These are phyloP conservation scores for Mamestra configurata DNA, from an alignment of 1,140 invertebrate genomes.

Conservation along the genomic window DNA sequence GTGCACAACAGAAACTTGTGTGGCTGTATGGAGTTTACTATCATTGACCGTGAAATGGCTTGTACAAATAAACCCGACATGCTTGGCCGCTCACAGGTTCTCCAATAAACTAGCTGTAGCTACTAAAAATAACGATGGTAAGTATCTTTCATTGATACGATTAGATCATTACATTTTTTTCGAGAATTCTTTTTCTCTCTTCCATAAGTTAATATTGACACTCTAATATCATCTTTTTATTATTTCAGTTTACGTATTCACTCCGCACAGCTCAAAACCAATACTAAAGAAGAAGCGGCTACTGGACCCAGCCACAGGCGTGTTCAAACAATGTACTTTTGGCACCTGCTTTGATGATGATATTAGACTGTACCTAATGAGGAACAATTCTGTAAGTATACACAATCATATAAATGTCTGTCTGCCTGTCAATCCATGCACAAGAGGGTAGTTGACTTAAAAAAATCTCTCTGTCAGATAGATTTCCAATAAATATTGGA, in stretches of 20 bases:
- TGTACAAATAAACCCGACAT: slow-evolving; percentile 73
- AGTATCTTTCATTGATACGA: slow-evolving; percentile 42
- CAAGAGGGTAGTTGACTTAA: too few species aligned
- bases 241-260: slow-evolving; percentile 80
- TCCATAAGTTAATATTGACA: too few species aligned
- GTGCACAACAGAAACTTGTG: slow-evolving; percentile 79
- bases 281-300: slow-evolving; percentile 68
- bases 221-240: slow-evolving; percentile 56
- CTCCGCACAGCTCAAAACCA: slow-evolving; percentile 72
- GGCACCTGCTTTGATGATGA: slow-evolving; percentile 63
- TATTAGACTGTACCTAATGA: slow-evolving; percentile 74
- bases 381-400: slow-evolving; percentile 78
- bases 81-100: slow-evolving; percentile 78
- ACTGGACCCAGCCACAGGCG: slow-evolving; percentile 65
- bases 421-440: too few species aligned
- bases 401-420: background rate
- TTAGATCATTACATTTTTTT: too few species aligned
- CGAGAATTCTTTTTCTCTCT: too few species aligned
- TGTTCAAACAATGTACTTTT: slow-evolving; percentile 75
- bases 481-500: too few species aligned
- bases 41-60: slow-evolving; percentile 83
- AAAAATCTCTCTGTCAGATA: too few species aligned
- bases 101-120: slow-evolving; percentile 82
- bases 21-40: slow-evolving; percentile 84
- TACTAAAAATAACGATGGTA: slow-evolving; percentile 83